phyloP scores from a whole-genome alignment of 1,140 invertebrate genomes.

The Uloborus diversus region DNA sequence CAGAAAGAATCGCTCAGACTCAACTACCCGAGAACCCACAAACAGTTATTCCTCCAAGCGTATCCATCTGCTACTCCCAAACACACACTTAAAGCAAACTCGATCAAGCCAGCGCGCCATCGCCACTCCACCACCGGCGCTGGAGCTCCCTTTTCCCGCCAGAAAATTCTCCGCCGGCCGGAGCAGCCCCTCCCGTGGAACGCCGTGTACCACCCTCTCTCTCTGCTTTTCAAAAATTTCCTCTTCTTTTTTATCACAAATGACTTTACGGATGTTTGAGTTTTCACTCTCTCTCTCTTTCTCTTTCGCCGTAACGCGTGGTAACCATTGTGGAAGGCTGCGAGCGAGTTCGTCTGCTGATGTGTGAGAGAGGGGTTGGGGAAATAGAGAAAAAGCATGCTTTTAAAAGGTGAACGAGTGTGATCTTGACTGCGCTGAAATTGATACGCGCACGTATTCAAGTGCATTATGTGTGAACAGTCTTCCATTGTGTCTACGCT shows the following conservation, averaged over 20 bases:
- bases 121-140: not conserved
- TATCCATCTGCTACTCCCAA: too few species aligned
- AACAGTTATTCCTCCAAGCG: too few species aligned
- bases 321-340: not conserved
- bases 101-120: too few species aligned
- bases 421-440: too few species aligned
- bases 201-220: not conserved
- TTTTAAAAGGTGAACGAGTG: slow-evolving; percentile 2
- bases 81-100: too few species aligned
- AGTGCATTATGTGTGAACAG: not conserved
- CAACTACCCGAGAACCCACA: too few species aligned
- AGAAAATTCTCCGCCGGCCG: not conserved
- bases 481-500: too few species aligned
- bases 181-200: not conserved
- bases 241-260: slow-evolving; percentile 22
- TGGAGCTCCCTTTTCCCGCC: not conserved
- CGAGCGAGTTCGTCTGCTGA: not conserved
- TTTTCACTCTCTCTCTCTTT: slow-evolving; percentile 22
- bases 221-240: not conserved
- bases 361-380: not conserved
- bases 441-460: too few species aligned
- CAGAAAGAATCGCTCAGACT: too few species aligned
- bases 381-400: not conserved
- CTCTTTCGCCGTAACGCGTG: not conserved
- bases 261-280: slow-evolving; percentile 29